These are phyloP conservation scores for Nerophis ophidion DNA, from an alignment of 2,113 vertebrate species.

Conservation along the genomic window DNA sequence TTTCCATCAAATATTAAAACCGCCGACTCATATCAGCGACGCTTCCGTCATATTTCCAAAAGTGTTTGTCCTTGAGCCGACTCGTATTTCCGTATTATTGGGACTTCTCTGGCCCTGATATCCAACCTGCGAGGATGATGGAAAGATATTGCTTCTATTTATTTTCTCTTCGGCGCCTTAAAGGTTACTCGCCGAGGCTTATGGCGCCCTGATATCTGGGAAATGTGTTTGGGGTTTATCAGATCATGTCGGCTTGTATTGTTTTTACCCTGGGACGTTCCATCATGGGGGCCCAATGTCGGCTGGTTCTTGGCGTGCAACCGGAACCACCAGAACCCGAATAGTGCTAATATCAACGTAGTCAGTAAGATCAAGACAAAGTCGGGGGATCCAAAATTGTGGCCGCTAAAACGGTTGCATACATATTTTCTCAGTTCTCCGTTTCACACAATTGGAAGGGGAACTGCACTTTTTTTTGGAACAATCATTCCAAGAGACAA, in stretches of 20 bases:
- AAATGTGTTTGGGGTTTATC: conserved; percentile 13
- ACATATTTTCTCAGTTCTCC: too few relatives aligned
- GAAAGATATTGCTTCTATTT: conserved; percentile 3
- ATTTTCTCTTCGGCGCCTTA: not conserved
- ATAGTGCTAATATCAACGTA: not conserved
- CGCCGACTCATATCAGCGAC: conserved; percentile 30
- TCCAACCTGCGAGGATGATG: conserved; percentile 1
- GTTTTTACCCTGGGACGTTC: not conserved
- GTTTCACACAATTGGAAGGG: too few relatives aligned
- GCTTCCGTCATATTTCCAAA: conserved; percentile 38
- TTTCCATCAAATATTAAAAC: conserved; percentile 66
- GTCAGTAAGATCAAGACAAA: not conserved
- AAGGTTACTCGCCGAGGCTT: not conserved
- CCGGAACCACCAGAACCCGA: not conserved
- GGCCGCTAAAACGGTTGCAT: too few relatives aligned
- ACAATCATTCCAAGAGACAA: too few relatives aligned
- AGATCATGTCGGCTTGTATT: conserved; percentile 3
- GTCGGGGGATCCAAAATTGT: not conserved
- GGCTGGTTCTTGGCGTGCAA: not conserved
- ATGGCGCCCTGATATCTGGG: not conserved
- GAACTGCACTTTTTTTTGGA: too few relatives aligned
- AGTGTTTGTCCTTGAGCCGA: conserved; percentile 15
- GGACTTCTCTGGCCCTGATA: conserved; percentile 3
- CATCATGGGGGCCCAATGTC: not conserved
- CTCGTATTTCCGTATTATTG: conserved; percentile 22